Base-by-base conservation (phyloP, 2,888 invertebrate genomes). In the Myopa testacea region DNA sequence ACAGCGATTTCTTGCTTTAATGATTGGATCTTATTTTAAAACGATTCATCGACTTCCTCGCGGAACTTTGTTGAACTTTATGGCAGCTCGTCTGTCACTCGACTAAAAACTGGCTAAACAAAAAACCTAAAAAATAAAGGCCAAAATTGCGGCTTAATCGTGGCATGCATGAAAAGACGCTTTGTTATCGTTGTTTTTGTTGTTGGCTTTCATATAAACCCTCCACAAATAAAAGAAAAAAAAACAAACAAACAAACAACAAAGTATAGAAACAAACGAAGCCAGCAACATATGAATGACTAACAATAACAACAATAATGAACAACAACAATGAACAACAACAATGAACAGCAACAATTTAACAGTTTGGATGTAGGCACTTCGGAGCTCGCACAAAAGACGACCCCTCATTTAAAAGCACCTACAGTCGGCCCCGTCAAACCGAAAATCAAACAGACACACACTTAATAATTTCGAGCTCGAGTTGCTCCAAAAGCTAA, bases 61-160 rank as follows among this genome's bases (percentile, higher is more conserved):
- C 45, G 52, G 37, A n/a, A 26, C 26, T 26, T 26, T 55, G 19
- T 55, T 72, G 80, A 81, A 84, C 84, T 84, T 83, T 81, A 82
- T 85, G 83, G 87, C 82, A 85, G 83, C 84, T 84, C 85, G 86
- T 86, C 84, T 85, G 86, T 85, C 85, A 84, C 83, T 85, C 87
- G 86, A 86, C 86, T 86, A 85, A 86, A 84, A 82, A 82, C 79
- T 77, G 73, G 71, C 77, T 77, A 69, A 79, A 78, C 79, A 62
- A 65, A 45, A 79, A 38, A 55, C 14, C 16, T 55, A 72, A 68
- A 65, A 65, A 14, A 34, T 14, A 65, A 74, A 65, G 40, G 52
- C 63, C 55, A 40, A 72, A 76, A 79, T 65, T 34, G 63, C 19
- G 45, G 50, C 50, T 55, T 63, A 65, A 55, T 62, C 60, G 69